phyloP scores from a whole-genome alignment of 2,797 vertebrate genomes.

The Halcyon smyrnensis region DNA sequence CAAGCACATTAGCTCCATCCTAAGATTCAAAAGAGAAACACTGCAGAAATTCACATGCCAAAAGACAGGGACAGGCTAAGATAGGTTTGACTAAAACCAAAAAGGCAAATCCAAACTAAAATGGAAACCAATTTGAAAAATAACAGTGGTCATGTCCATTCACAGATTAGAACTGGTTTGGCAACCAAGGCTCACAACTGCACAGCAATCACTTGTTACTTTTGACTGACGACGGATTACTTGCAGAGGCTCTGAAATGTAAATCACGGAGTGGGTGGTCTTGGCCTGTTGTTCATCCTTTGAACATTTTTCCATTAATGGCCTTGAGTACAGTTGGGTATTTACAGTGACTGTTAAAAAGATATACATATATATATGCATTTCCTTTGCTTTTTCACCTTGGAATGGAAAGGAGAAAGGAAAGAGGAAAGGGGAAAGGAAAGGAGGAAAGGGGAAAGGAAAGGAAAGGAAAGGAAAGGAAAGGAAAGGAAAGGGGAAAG shows the following conservation, averaged over 20 bases:
- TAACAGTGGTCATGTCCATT: neutral
- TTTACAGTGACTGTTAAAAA: constrained; percentile 63
- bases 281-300: neutral
- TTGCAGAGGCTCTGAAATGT: constrained; percentile 52
- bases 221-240: constrained; percentile 27
- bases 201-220: constrained; percentile 55
- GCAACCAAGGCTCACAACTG: constrained; percentile 58
- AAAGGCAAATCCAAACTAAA: neutral
- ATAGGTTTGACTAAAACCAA: neutral
- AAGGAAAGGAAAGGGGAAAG: neutral
- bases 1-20: neutral
- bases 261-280: neutral
- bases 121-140: neutral
- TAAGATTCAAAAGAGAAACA: constrained; percentile 18
- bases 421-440: too few species aligned
- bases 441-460: neutral
- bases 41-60: neutral
- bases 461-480: neutral
- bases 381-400: neutral
- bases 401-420: too few species aligned
- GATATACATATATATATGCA: neutral
- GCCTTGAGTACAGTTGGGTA: constrained; percentile 43
- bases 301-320: constrained; percentile 5
- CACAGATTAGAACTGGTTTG: constrained; percentile 16
- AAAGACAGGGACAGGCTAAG: neutral